A percentile compares a stretch with the other conserved stretches of the same genome.
Evolutionary conservation across 2,797 vertebrate genomes (phyloP).

Genomic region (Echiichthys vipera): DNA sequence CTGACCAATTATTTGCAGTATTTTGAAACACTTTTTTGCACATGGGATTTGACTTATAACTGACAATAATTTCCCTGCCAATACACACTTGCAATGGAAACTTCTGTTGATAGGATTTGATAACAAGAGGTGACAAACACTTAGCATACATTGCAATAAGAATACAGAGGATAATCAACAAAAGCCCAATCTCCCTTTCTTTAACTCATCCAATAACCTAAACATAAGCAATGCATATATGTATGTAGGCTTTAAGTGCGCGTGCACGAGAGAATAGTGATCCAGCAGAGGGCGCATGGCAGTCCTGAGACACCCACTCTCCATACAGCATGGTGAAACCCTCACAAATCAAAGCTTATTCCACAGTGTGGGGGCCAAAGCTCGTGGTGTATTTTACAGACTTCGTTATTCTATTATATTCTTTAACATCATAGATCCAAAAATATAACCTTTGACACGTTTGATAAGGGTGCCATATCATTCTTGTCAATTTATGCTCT

Average conservation of each 20-base stretch:
- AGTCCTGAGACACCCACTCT: neutral
- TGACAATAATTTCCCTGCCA: neutral
- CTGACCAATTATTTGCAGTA: neutral
- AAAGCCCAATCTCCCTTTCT: neutral
- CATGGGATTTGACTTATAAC: neutral
- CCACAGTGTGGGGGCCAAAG: neutral
- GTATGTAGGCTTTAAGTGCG: neutral
- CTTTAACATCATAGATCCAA: accelerated
- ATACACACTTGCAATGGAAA: neutral
- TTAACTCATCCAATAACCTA: neutral
- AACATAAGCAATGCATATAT: neutral
- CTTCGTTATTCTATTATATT: accelerated
- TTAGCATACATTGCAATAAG: too few species aligned
- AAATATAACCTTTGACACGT: neutral
- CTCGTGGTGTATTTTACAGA: accelerated
- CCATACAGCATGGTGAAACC: too few species aligned
- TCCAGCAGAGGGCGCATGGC: constrained; percentile 50
- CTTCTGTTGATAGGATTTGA: neutral
- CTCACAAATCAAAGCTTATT: neutral
- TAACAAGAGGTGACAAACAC: neutral
- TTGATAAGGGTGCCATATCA: accelerated
- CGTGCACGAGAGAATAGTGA: accelerated
- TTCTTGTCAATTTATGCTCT: neutral
- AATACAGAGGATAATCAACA: neutral
- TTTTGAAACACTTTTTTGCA: neutral